Percentiles rank a stretch among this genome's conserved stretches.
Conservation (phyloP, 2,888 invertebrate genomes). For the Emmelina monodactyla region DNA sequence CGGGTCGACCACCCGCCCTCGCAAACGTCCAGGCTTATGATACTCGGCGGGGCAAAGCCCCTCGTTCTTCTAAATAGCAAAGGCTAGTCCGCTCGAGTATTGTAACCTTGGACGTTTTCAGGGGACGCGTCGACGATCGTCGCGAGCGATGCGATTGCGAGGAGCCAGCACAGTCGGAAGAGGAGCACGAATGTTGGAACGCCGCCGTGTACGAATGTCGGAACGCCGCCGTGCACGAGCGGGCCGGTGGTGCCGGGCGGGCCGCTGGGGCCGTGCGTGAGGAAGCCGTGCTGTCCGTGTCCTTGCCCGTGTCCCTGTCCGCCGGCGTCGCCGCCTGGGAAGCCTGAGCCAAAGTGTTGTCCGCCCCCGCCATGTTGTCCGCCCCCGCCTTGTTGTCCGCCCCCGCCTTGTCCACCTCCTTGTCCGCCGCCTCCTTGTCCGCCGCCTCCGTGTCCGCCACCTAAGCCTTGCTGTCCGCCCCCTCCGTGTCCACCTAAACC, state of each 20-base stretch:
- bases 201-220: too few species aligned
- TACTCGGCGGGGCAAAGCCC: conserved; percentile 38
- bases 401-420: background rate
- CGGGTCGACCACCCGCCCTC: conserved; percentile 43
- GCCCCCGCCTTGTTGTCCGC: background rate
- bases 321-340: background rate
- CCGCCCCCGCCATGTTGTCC: background rate
- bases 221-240: too few species aligned
- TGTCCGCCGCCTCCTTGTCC: background rate
- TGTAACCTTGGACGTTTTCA: conserved; percentile 52
- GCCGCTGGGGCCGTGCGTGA: too few species aligned
- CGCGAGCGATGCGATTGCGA: background rate
- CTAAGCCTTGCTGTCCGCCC: background rate
- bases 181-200: too few species aligned
- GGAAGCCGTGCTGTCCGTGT: too few species aligned
- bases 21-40: conserved; percentile 45
- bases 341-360: background rate
- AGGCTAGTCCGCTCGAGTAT: conserved; percentile 41
- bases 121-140: conserved; percentile 24
- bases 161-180: too few species aligned
- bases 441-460: background rate
- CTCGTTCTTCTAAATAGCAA: conserved; percentile 50
- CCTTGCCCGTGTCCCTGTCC: too few species aligned
- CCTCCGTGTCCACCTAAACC: background rate
- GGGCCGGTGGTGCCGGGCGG: too few species aligned